These are phyloP conservation scores for Hemithea aestivaria DNA, from an alignment of 2,888 invertebrate genomes.

Conservation along the genomic window DNA sequence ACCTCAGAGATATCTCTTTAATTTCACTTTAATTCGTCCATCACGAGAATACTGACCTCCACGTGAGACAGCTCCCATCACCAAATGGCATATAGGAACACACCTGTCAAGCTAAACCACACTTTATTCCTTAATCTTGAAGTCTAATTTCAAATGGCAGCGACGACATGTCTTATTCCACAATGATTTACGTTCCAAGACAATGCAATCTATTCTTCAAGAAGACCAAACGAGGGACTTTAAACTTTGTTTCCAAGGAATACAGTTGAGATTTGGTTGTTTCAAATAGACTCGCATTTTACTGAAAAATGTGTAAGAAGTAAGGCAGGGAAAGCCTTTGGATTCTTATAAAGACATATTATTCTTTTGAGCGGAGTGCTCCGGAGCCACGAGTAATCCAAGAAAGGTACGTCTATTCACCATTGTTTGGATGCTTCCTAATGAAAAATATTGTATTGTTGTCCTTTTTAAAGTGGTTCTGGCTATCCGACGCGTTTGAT, in stretches of 20 bases:
- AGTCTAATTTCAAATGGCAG: conserved; percentile 35
- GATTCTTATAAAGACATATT: conserved; percentile 77
- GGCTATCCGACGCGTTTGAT: conserved; percentile 26
- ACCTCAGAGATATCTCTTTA: conserved; percentile 26
- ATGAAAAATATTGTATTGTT: conserved; percentile 72
- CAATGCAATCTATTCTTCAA: conserved; percentile 72
- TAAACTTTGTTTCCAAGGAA: conserved; percentile 15
- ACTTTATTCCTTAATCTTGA: conserved; percentile 28
- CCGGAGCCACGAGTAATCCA: conserved; percentile 66
- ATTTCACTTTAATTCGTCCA: conserved; percentile 58
- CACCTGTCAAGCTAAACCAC: conserved; percentile 23
- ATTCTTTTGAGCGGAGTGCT: conserved; percentile 73
- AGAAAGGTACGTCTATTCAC: conserved; percentile 68
- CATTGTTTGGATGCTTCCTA: conserved; percentile 62
- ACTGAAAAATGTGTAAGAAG: conserved; percentile 73
- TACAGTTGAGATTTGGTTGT: conserved; percentile 35
- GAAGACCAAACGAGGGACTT: conserved; percentile 23
- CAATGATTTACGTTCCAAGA: conserved; percentile 68
- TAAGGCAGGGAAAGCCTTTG: conserved; percentile 70
- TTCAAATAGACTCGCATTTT: conserved; percentile 53
- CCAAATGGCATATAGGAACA: conserved; percentile 29
- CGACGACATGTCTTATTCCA: conserved; percentile 49
- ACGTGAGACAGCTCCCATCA: conserved; percentile 43
- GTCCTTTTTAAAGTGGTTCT: conserved; percentile 50
- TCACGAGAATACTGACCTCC: conserved; percentile 61